Base-by-base conservation (phyloP, 1,140 invertebrate species). In the Apis cerana region DNA sequence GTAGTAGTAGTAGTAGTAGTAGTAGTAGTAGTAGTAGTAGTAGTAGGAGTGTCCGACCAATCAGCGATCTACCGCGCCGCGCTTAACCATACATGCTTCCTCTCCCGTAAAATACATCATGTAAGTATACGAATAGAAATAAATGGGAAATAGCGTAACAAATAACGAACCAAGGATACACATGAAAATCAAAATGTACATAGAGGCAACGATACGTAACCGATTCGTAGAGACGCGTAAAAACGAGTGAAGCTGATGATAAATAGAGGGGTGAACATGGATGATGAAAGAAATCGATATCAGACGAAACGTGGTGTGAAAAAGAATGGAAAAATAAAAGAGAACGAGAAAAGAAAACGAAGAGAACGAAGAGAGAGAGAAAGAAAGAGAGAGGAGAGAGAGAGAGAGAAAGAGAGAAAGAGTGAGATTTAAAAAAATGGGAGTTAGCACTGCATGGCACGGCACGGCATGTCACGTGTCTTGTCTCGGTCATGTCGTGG, bases 401-500 rank as follows among this genome's bases (percentile, higher is more conserved):
- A 61, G 52, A 54, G n/a, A 11, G 3, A 27, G 33, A 70, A 48
- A 33, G 27, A 56, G 52, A 19, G 62, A 50, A 21, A 50, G 15
- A 74, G 62, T 50, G 43, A 67, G 58, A 75, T 67, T 83, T 12
- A 61, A n/a, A 72, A 3, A 78, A 33, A 75, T 62, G 72, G 83
- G 78, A 80, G 80, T 62, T 17, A 88, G 82, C 82, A 87, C 54
- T 90, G 82, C 70, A 92, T 92, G 91, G 91, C 91, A 90, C 83
- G 87, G 91, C 92, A 90, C 90, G 91, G 89, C 90, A 92, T 92
- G 93, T 91, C 89, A 89, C 91, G 91, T 92, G 93, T 91, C 91
- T 92, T 91, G 90, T 90, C 88, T 94, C 91, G 92, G 92, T 94
- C 92, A 92, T 92, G 91, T 94, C 92, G 92, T 94, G 93, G 94